Evolutionary conservation across 2,113 vertebrate genomes (phyloP), one percentile per base, ranked within the genome.

Genomic region (Megaceryle maxima): DNA sequence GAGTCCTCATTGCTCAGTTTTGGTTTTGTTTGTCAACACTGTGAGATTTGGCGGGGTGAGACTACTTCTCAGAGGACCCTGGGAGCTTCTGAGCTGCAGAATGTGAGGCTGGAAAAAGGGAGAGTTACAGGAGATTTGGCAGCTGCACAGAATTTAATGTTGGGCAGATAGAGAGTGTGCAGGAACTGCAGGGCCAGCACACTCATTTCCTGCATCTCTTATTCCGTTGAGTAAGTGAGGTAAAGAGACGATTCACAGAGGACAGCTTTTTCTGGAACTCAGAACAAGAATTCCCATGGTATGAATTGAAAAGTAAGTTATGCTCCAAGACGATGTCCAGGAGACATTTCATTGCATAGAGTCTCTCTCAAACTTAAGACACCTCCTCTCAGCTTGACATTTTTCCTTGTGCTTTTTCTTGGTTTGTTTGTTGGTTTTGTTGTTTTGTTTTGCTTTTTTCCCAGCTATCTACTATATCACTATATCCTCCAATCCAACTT

Each of bases 181-280:
- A 92, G 83, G 39, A 79, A 66, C 37, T 80, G 57, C 66, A 0
- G 0, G 83, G 64, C 68, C 92, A 92, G 86, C 41, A 72, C 0
- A 3, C 35, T 96, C 44, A 83, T 81, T 96, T 96, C 66, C 88
- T 86, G 74, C 60, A 46, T 66, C 83, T 90, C 60, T 77, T 62
- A 37, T 56, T 94, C 60, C 2, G 0, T 67, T 24, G 81, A 57
- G 59, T 48, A 67, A 67, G 59, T 26, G 41, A 90, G 53, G 68
- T 72, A 78, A 91, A 77, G 76, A 81, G 51, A 88, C 43, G 2
- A 74, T 80, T 86, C 72, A 51, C 69, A 80, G 86, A 7, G 25
- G 90, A n/a, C 48, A 88, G 15, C 28, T 86, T 79, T 48, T 93
- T 88, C 59, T 67, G 31, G 43, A 90, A 69, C 46, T 67, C 37